Evolutionary conservation across 2,797 vertebrate species (phyloP), one percentile per base, ranked within the genome.

Genomic region (Falco rusticolus): DNA sequence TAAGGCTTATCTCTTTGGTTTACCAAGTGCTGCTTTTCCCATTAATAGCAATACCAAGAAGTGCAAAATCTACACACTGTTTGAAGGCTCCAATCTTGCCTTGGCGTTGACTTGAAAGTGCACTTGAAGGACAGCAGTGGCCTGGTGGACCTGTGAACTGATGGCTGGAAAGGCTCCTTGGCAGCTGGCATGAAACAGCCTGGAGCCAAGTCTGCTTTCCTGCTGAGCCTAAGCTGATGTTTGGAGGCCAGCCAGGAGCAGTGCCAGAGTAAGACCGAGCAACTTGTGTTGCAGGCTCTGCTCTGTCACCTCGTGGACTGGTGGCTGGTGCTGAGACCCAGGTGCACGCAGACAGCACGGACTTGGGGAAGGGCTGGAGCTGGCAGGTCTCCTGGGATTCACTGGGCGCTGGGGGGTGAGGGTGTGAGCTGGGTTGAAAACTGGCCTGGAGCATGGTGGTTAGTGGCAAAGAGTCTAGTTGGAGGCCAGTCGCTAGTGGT

Each of bases 211-310:
- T 28, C 33, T 82, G 31, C 45, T 79, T 82, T 71, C 34, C 63
- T 66, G 19, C n/a, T 2, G 1, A 63, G 33, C 59, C 48, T 50
- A 21, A 64, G n/a, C 11, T 75, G 66, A 70, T 41, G 16, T 82
- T 85, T 71, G 53, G 65, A 71, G 39, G 51, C 16, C 53, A 83
- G 26, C 11, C 47, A 47, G 51, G 43, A 66, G 53, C 41, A 88
- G 56, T 2, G 1, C 6, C 41, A 66, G 63, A 51, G 43, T 39
- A 60, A 54, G 66, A 65, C 41, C 34, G 51, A 84, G 41, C 22
- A 47, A 57, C n/a, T n/a, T 1, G 2, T 15, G 10, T 75, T 37
- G n/a, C 1, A 0, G 22, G 13, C 19, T 79, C n/a, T 47, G 37
- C 25, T 69, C 45, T 48, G 17, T 79, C 77, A 79, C 43, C 26